These are phyloP conservation scores for Odontamblyopus rebecca DNA, from an alignment of 2,797 vertebrate genomes.

Conservation along the genomic window DNA sequence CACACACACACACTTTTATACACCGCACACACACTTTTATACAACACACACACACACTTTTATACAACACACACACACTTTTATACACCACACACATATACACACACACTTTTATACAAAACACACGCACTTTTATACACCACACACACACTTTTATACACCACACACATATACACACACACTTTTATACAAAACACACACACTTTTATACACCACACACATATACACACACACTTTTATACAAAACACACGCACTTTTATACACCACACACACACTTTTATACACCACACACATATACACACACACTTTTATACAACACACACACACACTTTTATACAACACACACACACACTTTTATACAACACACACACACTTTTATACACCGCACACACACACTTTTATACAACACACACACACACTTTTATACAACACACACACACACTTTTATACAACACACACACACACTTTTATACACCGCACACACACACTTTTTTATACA, in stretches of 20 bases:
- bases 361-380: neutral
- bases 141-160: neutral
- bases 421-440: too few species aligned
- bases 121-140: too few species aligned
- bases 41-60: neutral
- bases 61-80: too few species aligned
- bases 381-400: too few species aligned
- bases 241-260: neutral
- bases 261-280: neutral
- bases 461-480: neutral
- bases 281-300: neutral
- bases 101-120: too few species aligned
- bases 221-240: neutral
- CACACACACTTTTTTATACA: too few species aligned
- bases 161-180: neutral
- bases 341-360: neutral
- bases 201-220: neutral
- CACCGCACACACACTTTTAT: neutral
- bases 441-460: too few species aligned
- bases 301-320: neutral
- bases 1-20: conserved; percentile 9
- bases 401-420: too few species aligned
- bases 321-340: too few species aligned
- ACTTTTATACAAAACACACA: neutral
- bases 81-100: too few species aligned